Conservation (phyloP, 2,888 invertebrate species). For the Monochamus alternatus region DNA sequence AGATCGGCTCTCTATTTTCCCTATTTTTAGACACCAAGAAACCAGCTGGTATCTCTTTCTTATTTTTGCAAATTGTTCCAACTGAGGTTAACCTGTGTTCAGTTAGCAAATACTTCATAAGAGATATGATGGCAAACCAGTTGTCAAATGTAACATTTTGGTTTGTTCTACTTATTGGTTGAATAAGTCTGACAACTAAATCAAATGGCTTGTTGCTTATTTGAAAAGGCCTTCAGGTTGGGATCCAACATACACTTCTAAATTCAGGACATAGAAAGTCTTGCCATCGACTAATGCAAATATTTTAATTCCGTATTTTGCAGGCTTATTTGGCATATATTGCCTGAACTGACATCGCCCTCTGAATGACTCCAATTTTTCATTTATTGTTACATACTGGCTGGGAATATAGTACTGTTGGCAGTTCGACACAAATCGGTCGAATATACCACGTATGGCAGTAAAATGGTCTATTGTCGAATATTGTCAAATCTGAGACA, state of each 20-base stretch:
- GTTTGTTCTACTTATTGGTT: neutral
- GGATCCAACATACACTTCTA: slow-evolving; percentile 22
- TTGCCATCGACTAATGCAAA: slow-evolving; percentile 10
- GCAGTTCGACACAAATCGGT: slow-evolving; percentile 19
- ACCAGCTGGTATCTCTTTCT: neutral
- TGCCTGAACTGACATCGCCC: slow-evolving; percentile 21
- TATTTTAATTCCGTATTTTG: slow-evolving; percentile 73
- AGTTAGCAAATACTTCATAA: slow-evolving; percentile 1
- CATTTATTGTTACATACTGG: slow-evolving; percentile 11
- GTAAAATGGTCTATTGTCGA: neutral
- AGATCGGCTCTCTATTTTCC: neutral
- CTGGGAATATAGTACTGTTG: slow-evolving; percentile 6
- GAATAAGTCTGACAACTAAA: slow-evolving; percentile 18
- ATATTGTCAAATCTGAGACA: slow-evolving; percentile 23
- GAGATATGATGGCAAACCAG: neutral
- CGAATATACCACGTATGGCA: slow-evolving; percentile 3
- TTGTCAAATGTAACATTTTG: neutral
- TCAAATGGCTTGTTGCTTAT: neutral
- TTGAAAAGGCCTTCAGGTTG: slow-evolving; percentile 21
- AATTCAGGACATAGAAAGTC: slow-evolving; percentile 25
- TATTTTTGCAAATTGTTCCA: slow-evolving; percentile 8
- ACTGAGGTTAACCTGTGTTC: slow-evolving; percentile 3
- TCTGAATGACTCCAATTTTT: slow-evolving; percentile 22
- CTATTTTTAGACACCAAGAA: neutral
- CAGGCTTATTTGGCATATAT: slow-evolving; percentile 11